Evolutionary conservation across 1,140 invertebrate species (phyloP).

Genomic region (Drosophila watanabei): DNA sequence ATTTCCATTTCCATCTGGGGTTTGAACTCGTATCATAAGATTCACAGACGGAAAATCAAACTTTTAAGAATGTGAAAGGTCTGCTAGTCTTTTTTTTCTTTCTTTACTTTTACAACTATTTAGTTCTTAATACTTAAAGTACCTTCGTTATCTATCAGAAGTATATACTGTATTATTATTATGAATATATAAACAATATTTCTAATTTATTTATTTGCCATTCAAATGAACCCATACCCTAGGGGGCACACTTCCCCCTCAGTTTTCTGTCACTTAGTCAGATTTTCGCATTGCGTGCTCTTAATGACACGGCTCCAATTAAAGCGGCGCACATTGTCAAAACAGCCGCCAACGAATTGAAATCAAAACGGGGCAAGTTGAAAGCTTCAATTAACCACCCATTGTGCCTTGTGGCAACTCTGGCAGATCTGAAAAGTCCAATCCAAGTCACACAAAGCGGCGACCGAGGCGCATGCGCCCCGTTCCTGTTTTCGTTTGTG

Average conservation of each 20-base stretch:
- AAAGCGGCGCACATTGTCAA: constrained; percentile 77
- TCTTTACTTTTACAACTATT: neutral
- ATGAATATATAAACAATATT: neutral
- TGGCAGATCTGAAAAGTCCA: constrained; percentile 21
- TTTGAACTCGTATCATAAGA: no score
- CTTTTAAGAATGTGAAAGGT: no score
- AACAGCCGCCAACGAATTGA: constrained; percentile 77
- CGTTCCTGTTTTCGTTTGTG: constrained; percentile 15
- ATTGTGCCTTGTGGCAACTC: constrained; percentile 74
- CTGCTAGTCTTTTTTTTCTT: no score
- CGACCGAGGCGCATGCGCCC: constrained; percentile 35
- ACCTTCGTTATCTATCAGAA: no score
- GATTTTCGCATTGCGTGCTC: constrained; percentile 64
- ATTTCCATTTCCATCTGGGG: no score
- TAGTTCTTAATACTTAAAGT: neutral
- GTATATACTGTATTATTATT: neutral
- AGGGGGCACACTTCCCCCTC: neutral
- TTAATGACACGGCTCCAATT: constrained; percentile 79
- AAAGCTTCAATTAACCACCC: constrained; percentile 82
- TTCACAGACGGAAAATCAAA: no score
- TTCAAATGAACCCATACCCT: neutral
- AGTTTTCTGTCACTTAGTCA: constrained; percentile 16
- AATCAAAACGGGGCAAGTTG: constrained; percentile 65
- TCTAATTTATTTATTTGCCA: constrained; percentile 6
- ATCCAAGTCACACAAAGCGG: constrained; percentile 15